Evolutionary conservation across 2,888 invertebrate species (phyloP), one percentile per base, ranked within the genome.

Genomic region (Crocallis elinguaria): DNA sequence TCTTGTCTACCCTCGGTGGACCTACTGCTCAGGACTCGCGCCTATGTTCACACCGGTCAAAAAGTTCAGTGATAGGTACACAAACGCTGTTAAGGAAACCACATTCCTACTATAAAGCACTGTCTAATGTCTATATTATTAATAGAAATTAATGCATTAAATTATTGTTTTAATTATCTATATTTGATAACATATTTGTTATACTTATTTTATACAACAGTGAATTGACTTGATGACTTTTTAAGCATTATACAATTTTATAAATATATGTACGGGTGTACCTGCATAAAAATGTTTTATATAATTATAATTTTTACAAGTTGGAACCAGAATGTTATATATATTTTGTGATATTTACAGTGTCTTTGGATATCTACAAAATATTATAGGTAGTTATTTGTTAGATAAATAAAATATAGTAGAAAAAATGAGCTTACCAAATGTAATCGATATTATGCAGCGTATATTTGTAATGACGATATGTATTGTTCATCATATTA

Each of bases 281-380:
- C n/a, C n/a, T n/a, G 25, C n/a, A 19, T 4, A 5, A 19, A 19
- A 5, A 19, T 19, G 5, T 19, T 19, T 19, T 4, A 4, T 25
- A 2, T 25, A 2, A 23, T 23, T 23, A 8, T 23, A 5, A 8
- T 23, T 6, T 23, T 5, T 3, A 5, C 5, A 23, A 8, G n/a
- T n/a, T n/a, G n/a, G 1, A 25, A n/a, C 25, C 25, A 25, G 25
- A 25, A 25, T n/a, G n/a, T n/a, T n/a, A n/a, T 25, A 25, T 3
- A 25, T 25, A 25, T 25, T 25, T 25, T 25, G 25, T 25, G 25
- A 25, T 25, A 35, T 35, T 35, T 9, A 35, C 35, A 17, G 19
- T 35, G 35, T 35, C 35, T 35, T 35, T 17, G 19, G 35, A 35
- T 35, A n/a, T n/a, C n/a, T n/a, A n/a, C n/a, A n/a, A n/a, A n/a